Evolutionary conservation across 2,113 vertebrate genomes (phyloP), one percentile per base, ranked within the genome.

Genomic region (Deroptyus accipitrinus): DNA sequence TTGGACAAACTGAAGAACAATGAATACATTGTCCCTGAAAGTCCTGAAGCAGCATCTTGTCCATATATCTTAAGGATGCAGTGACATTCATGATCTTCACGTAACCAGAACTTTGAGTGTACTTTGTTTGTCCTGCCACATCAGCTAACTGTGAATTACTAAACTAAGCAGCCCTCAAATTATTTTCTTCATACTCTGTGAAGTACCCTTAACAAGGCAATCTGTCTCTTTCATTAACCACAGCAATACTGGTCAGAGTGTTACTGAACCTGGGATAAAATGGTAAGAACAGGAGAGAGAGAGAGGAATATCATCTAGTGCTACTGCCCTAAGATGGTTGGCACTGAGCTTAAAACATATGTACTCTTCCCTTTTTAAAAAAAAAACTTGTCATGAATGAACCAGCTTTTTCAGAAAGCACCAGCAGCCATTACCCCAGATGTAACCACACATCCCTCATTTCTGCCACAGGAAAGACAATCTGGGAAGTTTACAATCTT

Each of bases 1-100:
- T 39, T 93, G 77, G 83, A 89, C 81, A 93, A 89, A 94, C 44
- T 42, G 52, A 83, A 96, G 94, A 97, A 74, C 84, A 96, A 76
- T 79, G 86, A 95, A 90, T 81, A 75, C 44, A 81, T 70, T 92
- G 86, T 84, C 92, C 92, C 94, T 76, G 48, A 83, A 96, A 94
- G 66, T 75, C 84, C 93, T 90, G 93, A 94, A 88, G 44, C 86
- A 95, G 72, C 72, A 90, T 69, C 86, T 93, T 93, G 39, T 64
- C 64, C 62, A 66, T 84, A 8, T 92, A 80, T 33, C 51, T 94
- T 95, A 92, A 83, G 61, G 75, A 74, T 90, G 62, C 80, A 92
- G 33, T 92, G 94, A 96, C 96, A 95, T 94, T 88, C 77, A 70
- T 49, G 30, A 73, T 75, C 67, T 95, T 72, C 63, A 89, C 63